Base-by-base conservation (phyloP, 2,888 invertebrate species). In the Serrognathus titanus region DNA sequence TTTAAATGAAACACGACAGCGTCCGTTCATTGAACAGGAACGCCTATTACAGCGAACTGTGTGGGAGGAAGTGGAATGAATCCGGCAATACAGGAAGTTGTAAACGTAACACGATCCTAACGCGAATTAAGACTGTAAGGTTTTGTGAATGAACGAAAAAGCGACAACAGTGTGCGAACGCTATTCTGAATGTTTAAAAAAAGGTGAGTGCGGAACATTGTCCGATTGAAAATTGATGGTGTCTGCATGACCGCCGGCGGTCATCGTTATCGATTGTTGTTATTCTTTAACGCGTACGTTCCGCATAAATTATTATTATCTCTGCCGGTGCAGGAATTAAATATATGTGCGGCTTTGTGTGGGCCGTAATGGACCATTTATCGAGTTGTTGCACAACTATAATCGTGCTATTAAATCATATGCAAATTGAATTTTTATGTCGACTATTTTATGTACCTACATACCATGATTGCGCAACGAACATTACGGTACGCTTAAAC, bases 361-460 rank as follows among this genome's bases (percentile, higher is more conserved):
- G 43, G 43, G 43, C 20, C 43, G 43, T 43, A 43, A 43, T 43
- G 13, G 43, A 43, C 43, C 43, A 20, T 43, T 43, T 43, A 43
- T 43, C 20, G 16, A 10, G 43, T 43, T 43, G 24, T 31, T 31
- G 24, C 24, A 31, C 24, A 31, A 31, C 24, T 31, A 31, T 31
- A 31, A 31, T 31, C 24, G 24, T 31, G 24, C 24, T 31, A 31
- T 31, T 31, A 31, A 31, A 31, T 31, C 24, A 31, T 31, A 31
- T 31, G 24, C 24, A 31, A 31, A 31, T 31, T 31, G 24, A 31
- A 31, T 31, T 31, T 31, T 31, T 31, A 31, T 31, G 24, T 31
- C 6, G 24, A 5, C 24, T 31, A 7, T 31, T 31, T 31, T 31
- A 31, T 31, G 2, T 31, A 31, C 7, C 2, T 16, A 16, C 16